A percentile compares a stretch with the other conserved stretches of the same genome.
Conservation (phyloP, 2,888 invertebrate species). For the Fabriciana adippe region DNA sequence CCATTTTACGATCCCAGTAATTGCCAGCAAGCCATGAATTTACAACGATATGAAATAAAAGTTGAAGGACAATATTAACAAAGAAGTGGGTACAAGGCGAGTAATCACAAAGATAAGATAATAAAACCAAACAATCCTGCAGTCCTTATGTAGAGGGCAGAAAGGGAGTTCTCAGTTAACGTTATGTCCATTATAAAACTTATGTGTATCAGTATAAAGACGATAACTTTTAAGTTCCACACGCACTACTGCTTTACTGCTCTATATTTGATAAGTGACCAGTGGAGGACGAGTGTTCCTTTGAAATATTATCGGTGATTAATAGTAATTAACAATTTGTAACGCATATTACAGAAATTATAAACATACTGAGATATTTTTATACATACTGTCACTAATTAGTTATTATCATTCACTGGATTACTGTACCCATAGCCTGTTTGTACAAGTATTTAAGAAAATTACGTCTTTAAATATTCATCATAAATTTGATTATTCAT, state of each 20-base stretch:
- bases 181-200: neutral
- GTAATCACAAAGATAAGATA: conserved; percentile 34
- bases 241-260: conserved; percentile 18
- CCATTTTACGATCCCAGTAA: conserved; percentile 21
- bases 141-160: conserved; percentile 7
- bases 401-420: neutral
- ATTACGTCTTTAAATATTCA: too few relatives aligned
- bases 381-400: neutral
- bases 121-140: conserved; percentile 29
- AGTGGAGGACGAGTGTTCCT: conserved; percentile 21
- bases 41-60: conserved; percentile 28
- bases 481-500: too few relatives aligned
- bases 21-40: conserved; percentile 24
- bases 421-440: neutral
- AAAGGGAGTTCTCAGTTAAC: neutral
- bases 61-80: conserved; percentile 35
- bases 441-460: too few relatives aligned
- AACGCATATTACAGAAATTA: conserved; percentile 7
- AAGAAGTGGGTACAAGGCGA: conserved; percentile 31
- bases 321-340: conserved; percentile 15
- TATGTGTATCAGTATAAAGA: conserved; percentile 10
- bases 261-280: conserved; percentile 29
- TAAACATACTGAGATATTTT: conserved; percentile 1
- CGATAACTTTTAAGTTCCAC: conserved; percentile 1
- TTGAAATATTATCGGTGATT: conserved; percentile 14